These are phyloP conservation scores for Ips typographus DNA, from an alignment of 1,140 invertebrate species.

Conservation along the genomic window DNA sequence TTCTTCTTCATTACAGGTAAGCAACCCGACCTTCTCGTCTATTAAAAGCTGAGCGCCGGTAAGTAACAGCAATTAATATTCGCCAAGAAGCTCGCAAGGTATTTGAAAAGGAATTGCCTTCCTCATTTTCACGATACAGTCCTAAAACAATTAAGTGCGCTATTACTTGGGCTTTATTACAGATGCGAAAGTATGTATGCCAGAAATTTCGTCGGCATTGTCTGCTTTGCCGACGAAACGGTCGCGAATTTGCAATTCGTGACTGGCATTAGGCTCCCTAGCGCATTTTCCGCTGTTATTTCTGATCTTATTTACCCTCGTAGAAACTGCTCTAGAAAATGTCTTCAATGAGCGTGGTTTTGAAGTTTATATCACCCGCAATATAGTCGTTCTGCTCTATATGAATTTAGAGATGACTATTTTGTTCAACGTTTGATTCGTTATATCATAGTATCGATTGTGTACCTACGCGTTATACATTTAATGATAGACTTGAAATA, in stretches of 20 bases:
- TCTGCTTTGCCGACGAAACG: conserved; percentile 5
- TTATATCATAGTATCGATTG: neutral
- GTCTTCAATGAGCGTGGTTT: too few relatives aligned
- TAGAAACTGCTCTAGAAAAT: neutral
- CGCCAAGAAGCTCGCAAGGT: neutral
- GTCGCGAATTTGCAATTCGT: neutral
- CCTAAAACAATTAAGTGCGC: conserved; percentile 3
- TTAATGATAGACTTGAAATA: too few relatives aligned
- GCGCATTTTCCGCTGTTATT: neutral
- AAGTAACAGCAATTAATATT: neutral
- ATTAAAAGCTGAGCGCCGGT: too few relatives aligned
- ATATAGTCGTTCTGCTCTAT: neutral
- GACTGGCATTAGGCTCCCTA: neutral
- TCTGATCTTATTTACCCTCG: neutral
- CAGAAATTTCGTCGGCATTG: conserved; percentile 1
- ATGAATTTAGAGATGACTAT: neutral
- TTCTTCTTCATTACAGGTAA: too few relatives aligned
- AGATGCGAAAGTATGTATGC: conserved; percentile 3
- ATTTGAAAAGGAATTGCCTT: conserved; percentile 1
- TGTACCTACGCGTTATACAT: too few relatives aligned
- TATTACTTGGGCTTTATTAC: conserved; percentile 5
- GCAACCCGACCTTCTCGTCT: too few relatives aligned
- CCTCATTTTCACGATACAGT: neutral
- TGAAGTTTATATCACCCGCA: too few relatives aligned
- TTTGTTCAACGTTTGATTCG: neutral